These are phyloP conservation scores for Phallusia fumigata DNA, from an alignment of 23 tunicate genomes.

Conservation along the genomic window DNA sequence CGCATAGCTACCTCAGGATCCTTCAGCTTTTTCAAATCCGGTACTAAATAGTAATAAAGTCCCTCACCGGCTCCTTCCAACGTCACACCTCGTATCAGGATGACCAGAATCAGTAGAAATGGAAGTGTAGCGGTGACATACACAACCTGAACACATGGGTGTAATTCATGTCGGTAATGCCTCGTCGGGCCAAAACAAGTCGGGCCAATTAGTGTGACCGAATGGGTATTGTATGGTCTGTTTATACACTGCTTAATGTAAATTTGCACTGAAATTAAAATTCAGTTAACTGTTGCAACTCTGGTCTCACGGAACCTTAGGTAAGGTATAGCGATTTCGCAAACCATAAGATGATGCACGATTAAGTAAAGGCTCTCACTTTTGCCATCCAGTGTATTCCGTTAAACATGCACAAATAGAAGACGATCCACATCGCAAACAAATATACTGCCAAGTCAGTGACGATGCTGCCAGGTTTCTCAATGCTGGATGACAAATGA, in stretches of 20 bases:
- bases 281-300: background rate
- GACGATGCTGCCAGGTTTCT: background rate
- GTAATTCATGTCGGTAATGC: too few relatives aligned
- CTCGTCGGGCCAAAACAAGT: too few relatives aligned
- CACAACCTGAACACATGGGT: background rate
- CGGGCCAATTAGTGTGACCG: too few relatives aligned
- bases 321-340: too few relatives aligned
- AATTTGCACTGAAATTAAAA: background rate
- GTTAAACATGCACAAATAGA: background rate
- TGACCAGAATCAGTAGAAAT: background rate
- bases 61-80: background rate
- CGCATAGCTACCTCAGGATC: slow-evolving; percentile 2
- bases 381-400: slow-evolving; percentile 2
- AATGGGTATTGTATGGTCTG: too few relatives aligned
- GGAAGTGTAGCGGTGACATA: background rate
- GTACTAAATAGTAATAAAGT: background rate
- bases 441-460: background rate
- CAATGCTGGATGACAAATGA: background rate
- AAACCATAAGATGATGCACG: too few relatives aligned
- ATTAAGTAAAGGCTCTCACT: background rate
- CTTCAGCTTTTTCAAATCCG: background rate
- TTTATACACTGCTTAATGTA: background rate
- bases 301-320: too few relatives aligned
- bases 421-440: background rate
- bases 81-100: background rate